Evolutionary conservation across 2,797 vertebrate genomes (phyloP), one percentile per base, ranked within the genome.

Genomic region (Enteromius radiatus): DNA sequence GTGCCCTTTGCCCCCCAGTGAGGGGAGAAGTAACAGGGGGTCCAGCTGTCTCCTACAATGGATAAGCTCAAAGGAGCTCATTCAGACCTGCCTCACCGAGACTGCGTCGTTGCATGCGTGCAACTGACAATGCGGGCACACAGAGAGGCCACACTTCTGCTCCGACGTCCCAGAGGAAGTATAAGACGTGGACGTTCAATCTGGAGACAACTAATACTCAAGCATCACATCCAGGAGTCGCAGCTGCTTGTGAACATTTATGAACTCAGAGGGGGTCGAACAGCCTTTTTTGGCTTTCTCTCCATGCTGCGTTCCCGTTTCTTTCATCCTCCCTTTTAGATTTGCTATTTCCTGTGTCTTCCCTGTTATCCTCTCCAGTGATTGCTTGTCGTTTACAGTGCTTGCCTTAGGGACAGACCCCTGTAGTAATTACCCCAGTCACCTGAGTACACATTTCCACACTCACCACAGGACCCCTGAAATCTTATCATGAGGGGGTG

Each of bases 21-120:
- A 91, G 91, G 84, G 78, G 88, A 92, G 90, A 83, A 86, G 91
- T 91, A 92, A 94, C 91, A 93, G 92, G 94, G 93, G 92, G 91
- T 91, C 93, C 95, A 94, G 93, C 93, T 95, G 94, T 94, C 94
- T 91, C 89, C 84, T 92, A 95, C 94, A 94, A 94, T 94, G 92
- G 87, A 90, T 86, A 43, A 88, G 77, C 76, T 94, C 91, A 94
- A 93, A 93, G 88, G 91, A 83, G 75, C 86, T 92, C 91, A 92
- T 94, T 94, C 91, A 95, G 89, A 88, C 84, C 84, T 85, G 87
- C 87, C 88, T 90, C 90, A 90, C 86, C 84, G 84, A 84, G 84
- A 85, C 90, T 80, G 87, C 88, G 89, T 88, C 87, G 86, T 67
- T 56, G 88, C 67, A 85, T 85, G 91, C 84, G 88, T 92, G 82